Evolutionary conservation across 2,797 vertebrate genomes (phyloP).

Genomic region (Poeciliopsis presidionis): DNA sequence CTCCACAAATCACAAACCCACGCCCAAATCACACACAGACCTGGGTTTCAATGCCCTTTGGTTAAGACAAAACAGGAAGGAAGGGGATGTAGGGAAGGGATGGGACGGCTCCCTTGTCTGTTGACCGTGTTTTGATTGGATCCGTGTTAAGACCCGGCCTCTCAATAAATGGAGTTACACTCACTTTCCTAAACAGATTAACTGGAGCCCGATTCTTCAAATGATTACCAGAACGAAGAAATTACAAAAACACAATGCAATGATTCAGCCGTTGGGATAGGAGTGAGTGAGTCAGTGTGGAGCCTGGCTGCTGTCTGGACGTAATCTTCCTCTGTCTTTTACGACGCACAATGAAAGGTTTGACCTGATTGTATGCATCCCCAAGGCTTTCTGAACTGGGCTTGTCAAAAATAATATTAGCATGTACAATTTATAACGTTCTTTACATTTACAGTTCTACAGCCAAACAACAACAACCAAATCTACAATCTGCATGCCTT

Average conservation of each 20-base stretch:
- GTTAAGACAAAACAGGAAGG: conserved; percentile 62
- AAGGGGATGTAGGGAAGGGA: conserved; percentile 38
- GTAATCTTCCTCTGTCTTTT: conserved; percentile 10
- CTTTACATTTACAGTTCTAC: no score
- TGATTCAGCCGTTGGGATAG: conserved; percentile 21
- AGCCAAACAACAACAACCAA: no score
- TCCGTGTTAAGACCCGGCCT: conserved; percentile 12
- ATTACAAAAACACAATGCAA: conserved; percentile 39
- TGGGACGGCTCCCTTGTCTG: conserved; percentile 48
- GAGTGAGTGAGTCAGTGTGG: conserved; percentile 23
- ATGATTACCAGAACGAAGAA: conserved; percentile 30
- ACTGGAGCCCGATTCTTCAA: conserved; percentile 1
- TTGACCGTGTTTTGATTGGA: conserved; percentile 58
- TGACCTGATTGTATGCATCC: conserved; percentile 48
- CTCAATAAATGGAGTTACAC: conserved; percentile 18
- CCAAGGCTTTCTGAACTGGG: conserved; percentile 39
- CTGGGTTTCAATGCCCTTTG: conserved; percentile 44
- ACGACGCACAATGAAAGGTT: conserved; percentile 41
- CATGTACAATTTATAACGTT: no score
- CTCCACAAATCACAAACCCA: conserved; percentile 42
- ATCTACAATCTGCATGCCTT: conserved; percentile 51
- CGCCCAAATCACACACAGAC: conserved; percentile 21
- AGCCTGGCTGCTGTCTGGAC: conserved; percentile 20
- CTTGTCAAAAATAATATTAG: neutral
- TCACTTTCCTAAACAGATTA: conserved; percentile 18